phyloP scores from a whole-genome alignment of 2,113 vertebrate species.

The Pyrgilauda ruficollis region DNA sequence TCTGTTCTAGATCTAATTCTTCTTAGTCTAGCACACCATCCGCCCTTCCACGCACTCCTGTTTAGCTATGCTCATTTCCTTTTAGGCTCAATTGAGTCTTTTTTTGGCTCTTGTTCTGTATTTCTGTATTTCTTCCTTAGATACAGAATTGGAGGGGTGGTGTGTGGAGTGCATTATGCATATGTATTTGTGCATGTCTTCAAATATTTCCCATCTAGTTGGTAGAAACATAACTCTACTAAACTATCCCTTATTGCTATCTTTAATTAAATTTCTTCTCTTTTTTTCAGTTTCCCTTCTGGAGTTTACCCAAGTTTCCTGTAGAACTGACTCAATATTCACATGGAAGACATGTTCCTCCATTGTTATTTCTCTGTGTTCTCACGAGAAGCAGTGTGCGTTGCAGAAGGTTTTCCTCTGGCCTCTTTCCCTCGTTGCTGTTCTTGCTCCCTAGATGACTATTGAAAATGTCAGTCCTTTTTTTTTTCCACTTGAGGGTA shows the following conservation, averaged over 20 bases:
- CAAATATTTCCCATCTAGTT: neutral
- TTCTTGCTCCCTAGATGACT: neutral
- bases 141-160: neutral
- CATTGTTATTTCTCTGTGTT: neutral
- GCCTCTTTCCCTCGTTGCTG: neutral
- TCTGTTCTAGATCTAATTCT: constrained; percentile 24
- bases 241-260: neutral
- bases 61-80: neutral
- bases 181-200: neutral
- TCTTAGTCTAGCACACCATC: neutral
- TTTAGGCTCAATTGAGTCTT: neutral
- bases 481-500: neutral
- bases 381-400: neutral
- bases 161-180: neutral
- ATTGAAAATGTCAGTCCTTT: neutral
- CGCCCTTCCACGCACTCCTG: neutral
- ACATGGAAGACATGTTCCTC: neutral
- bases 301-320: constrained; percentile 1
- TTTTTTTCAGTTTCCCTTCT: neutral
- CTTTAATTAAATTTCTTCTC: neutral
- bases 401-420: neutral
- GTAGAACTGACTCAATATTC: neutral
- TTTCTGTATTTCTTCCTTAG: neutral
- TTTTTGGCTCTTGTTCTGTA: neutral
- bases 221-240: neutral